These are phyloP conservation scores for Falco concolor DNA, from an alignment of 2,797 vertebrate species.

Conservation along the genomic window DNA sequence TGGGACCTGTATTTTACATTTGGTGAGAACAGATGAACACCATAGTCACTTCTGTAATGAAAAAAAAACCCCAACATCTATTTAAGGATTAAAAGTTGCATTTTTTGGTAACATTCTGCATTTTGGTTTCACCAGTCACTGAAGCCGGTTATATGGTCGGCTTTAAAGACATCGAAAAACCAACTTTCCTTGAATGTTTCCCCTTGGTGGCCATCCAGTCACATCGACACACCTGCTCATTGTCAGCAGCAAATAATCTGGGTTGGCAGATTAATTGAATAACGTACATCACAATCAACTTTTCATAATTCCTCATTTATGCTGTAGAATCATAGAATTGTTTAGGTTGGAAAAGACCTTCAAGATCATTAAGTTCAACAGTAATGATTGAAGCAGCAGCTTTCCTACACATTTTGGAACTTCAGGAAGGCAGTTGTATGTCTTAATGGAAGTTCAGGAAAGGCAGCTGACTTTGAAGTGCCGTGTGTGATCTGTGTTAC, in stretches of 20 bases:
- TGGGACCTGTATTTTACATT: neutral
- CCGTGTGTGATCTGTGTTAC: too few species aligned
- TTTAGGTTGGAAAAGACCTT: too few species aligned
- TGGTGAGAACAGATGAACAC: neutral
- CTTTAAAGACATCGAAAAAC: neutral
- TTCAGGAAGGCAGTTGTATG: too few species aligned
- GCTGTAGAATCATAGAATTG: neutral
- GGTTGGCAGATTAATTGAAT: constrained; percentile 12
- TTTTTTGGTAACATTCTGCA: neutral
- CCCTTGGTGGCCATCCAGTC: neutral
- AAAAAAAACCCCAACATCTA: neutral
- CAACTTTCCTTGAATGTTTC: neutral
- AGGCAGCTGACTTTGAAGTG: too few species aligned
- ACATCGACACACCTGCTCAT: neutral
- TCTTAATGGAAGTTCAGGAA: too few species aligned
- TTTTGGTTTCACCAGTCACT: neutral
- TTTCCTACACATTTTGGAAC: too few species aligned
- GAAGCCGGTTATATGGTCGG: neutral
- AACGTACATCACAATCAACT: neutral
- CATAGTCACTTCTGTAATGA: neutral
- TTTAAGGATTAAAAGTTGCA: neutral
- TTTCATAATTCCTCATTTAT: constrained; percentile 31
- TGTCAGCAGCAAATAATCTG: constrained; percentile 15
- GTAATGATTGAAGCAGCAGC: too few species aligned
- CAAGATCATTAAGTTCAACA: too few species aligned